phyloP scores from a whole-genome alignment of 2,888 invertebrate species.

The Archaeoteleia sp. region DNA sequence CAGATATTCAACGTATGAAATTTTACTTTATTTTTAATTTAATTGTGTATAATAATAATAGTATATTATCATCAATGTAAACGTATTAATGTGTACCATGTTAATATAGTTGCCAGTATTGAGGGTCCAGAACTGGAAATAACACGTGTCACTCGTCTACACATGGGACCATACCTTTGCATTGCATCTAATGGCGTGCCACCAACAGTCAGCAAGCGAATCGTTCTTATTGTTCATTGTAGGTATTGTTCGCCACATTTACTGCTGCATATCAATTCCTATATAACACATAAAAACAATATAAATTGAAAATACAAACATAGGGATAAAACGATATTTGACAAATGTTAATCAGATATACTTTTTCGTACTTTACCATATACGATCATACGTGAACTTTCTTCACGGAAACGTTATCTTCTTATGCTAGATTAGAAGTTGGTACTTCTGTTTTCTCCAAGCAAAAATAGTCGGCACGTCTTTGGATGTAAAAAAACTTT shows the following conservation, averaged over 20 bases:
- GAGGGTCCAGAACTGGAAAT: slow-evolving; percentile 81
- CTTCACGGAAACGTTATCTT: slow-evolving; percentile 21
- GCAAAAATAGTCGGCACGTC: slow-evolving; percentile 38
- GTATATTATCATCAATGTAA: too few species aligned
- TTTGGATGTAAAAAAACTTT: slow-evolving; percentile 32
- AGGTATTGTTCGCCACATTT: slow-evolving; percentile 78
- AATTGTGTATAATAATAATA: too few species aligned
- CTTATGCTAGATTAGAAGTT: slow-evolving; percentile 43
- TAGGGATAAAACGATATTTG: not conserved
- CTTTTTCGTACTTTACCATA: not conserved
- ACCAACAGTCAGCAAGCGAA: slow-evolving; percentile 77
- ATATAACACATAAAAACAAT: not conserved
- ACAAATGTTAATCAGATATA: not conserved
- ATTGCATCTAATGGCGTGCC: slow-evolving; percentile 87
- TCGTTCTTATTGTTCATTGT: slow-evolving; percentile 84
- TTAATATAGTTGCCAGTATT: slow-evolving; percentile 79
- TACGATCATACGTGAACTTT: not conserved
- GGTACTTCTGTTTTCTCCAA: slow-evolving; percentile 24
- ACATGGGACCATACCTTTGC: slow-evolving; percentile 87
- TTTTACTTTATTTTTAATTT: too few species aligned
- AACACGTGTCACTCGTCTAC: slow-evolving; percentile 82
- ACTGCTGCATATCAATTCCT: slow-evolving; percentile 7
- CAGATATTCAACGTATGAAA: too few species aligned
- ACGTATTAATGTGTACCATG: too few species aligned
- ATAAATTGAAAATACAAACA: not conserved